A percentile compares a stretch with the other conserved stretches of the same genome.
phyloP scores from a whole-genome alignment of 2,113 vertebrate species.

The Myodes glareolus region DNA sequence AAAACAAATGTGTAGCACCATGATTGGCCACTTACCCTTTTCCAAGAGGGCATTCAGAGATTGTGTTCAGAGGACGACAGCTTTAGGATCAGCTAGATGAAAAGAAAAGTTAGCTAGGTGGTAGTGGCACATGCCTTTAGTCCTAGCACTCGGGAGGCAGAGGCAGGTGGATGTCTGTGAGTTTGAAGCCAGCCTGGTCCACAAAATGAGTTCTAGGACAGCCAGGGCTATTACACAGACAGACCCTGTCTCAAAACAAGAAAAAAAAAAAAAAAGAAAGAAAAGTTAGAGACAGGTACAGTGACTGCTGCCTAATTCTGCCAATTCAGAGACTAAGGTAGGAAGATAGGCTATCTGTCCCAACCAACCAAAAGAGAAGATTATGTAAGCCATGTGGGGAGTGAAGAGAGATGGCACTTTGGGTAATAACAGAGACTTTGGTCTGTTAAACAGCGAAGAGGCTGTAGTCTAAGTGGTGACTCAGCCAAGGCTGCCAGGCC shows the following conservation, averaged over 20 bases:
- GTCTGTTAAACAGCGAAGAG: neutral
- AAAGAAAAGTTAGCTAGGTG: no score
- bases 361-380: neutral
- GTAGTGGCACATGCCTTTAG: no score
- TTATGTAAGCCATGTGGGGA: neutral
- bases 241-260: no score
- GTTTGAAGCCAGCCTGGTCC: no score
- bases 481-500: neutral
- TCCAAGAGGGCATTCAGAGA: neutral
- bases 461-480: constrained; percentile 17
- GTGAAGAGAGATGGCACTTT: neutral
- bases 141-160: no score
- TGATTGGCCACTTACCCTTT: neutral
- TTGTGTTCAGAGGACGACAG: neutral
- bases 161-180: no score
- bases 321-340: neutral
- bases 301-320: neutral
- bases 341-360: neutral
- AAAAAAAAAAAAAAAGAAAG: neutral
- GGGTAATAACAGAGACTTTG: neutral
- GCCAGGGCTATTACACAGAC: no score
- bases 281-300: neutral
- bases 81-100: no score
- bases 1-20: neutral
- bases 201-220: no score